A percentile compares a stretch with the other conserved stretches of the same genome.
phyloP scores from a whole-genome alignment of 2,797 vertebrate species.

The Graptemys geographica region DNA sequence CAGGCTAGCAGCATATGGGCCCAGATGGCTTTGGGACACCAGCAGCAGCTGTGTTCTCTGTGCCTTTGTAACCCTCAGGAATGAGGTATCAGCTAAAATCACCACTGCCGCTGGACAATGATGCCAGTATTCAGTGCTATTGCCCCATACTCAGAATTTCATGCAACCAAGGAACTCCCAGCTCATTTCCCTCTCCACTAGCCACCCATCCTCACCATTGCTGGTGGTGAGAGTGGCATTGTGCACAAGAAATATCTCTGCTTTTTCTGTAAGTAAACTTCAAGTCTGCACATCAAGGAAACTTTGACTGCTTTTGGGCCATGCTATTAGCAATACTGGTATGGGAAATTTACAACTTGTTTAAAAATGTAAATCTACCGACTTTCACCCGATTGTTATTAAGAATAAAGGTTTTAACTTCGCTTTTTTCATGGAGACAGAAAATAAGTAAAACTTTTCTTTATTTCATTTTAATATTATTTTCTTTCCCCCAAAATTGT shows the following conservation, averaged over 20 bases:
- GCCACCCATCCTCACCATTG: neutral
- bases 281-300: neutral
- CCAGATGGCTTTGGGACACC: neutral
- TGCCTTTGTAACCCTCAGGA: neutral
- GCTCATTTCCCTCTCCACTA: neutral
- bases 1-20: neutral
- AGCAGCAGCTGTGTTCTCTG: neutral
- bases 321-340: neutral
- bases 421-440: neutral
- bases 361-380: neutral
- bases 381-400: neutral
- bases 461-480: neutral
- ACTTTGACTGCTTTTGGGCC: neutral
- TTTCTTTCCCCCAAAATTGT: neutral
- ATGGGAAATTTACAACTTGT: neutral
- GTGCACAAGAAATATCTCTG: neutral
- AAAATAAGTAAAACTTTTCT: slow-evolving; percentile 11
- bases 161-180: neutral
- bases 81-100: neutral
- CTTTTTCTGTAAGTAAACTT: slow-evolving; percentile 1
- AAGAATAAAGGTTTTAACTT: neutral
- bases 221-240: neutral
- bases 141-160: neutral
- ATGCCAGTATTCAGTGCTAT: neutral
- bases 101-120: neutral